phyloP scores from a whole-genome alignment of 2,888 invertebrate genomes.

The Nomada ferruginata region DNA sequence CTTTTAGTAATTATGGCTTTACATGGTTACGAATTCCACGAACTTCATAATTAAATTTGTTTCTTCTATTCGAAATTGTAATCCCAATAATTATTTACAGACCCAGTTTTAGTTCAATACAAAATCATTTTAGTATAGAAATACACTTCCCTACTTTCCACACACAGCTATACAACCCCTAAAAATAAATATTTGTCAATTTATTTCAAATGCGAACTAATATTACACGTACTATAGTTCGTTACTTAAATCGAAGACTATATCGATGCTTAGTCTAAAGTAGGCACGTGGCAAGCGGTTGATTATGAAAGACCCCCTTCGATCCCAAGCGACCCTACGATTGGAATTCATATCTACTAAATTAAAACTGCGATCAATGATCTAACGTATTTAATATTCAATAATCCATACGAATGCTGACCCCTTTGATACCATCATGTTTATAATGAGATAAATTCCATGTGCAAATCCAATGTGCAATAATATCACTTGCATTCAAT shows the following conservation, averaged over 20 bases:
- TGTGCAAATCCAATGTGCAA: background rate
- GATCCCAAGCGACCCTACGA: conserved; percentile 34
- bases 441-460: background rate
- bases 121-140: too few relatives aligned
- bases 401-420: background rate
- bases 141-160: too few relatives aligned
- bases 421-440: background rate
- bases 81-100: too few relatives aligned
- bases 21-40: too few relatives aligned
- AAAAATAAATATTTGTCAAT: conserved; percentile 65
- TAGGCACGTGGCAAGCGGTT: conserved; percentile 78
- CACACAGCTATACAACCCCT: conserved; percentile 41
- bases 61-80: too few relatives aligned
- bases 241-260: conserved; percentile 76
- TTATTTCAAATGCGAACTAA: conserved; percentile 78
- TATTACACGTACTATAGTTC: conserved; percentile 66
- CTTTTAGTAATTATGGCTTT: too few relatives aligned
- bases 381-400: background rate
- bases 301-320: conserved; percentile 42
- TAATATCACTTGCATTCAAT: background rate
- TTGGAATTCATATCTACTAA: conserved; percentile 33
- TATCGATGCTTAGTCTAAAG: conserved; percentile 80
- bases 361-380: conserved; percentile 15
- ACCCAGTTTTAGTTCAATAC: too few relatives aligned
- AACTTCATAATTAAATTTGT: too few relatives aligned